Conservation (phyloP, 2,797 vertebrate species). For the Peromyscus eremicus region DNA sequence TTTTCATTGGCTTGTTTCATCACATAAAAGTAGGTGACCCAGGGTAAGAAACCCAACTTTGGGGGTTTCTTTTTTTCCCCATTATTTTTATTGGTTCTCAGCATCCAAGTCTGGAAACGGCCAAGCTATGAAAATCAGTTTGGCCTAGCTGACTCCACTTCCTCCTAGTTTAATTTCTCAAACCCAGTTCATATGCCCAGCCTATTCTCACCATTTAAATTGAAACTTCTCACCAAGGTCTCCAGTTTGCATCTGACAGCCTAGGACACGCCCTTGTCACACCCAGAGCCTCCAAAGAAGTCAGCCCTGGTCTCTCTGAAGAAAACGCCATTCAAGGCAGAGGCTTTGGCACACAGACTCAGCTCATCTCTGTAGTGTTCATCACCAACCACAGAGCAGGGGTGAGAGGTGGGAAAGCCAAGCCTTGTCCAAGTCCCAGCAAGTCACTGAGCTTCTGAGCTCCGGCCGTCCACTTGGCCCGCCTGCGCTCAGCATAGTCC, state of each 20-base stretch:
- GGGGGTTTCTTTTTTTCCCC: neutral
- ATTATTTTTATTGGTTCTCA: neutral
- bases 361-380: neutral
- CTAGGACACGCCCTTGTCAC: neutral
- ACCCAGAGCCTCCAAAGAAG: neutral
- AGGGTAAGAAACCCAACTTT: neutral
- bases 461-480: neutral
- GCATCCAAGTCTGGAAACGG: neutral
- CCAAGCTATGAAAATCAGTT: neutral
- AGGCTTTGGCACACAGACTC: neutral
- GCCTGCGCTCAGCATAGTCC: neutral
- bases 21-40: neutral
- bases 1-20: neutral
- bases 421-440: neutral
- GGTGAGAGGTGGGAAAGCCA: neutral
- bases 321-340: neutral
- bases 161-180: neutral
- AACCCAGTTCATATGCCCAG: neutral
- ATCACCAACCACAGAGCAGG: neutral
- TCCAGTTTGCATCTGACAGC: no score
- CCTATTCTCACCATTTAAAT: neutral
- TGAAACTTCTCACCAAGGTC: neutral
- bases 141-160: neutral
- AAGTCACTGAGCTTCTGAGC: neutral
- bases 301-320: neutral